Evolutionary conservation across 1,140 invertebrate species (phyloP), one percentile per base, ranked within the genome.

Genomic region (Epicauta chinensis): DNA sequence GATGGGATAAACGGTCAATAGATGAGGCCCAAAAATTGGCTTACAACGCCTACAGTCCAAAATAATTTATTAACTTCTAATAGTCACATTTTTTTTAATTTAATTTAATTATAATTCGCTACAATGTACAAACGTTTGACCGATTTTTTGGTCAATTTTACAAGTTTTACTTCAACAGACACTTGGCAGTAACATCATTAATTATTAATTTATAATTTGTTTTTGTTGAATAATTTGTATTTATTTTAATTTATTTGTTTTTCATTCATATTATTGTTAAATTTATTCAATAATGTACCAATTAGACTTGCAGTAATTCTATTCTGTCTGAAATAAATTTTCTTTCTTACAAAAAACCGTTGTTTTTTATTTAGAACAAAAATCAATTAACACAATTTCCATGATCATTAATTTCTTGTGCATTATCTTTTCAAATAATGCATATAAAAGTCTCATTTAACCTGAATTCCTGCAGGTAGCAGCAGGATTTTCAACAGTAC

Each of bases 21-120:
- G 74, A 76, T 16, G 71, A 72, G n/a, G 77, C 80, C 1, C 82
- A 86, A 39, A 79, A 81, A 49, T 59, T 87, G 42, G 84, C 84
- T 1, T 89, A 87, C 65, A 77, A 77, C 17, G 79, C 75, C 0
- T 81, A 83, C 59, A 64, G 36, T 60, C 54, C 53, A 43, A 59
- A 64, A 61, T 61, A 58, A 60, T 59, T 59, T 59, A 30, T 32
- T 37, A 31, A 35, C 29, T 53, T 39, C 15, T 6, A 35, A 16
- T 53, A 14, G 30, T 35, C 34, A 10, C 9, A 29, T 42, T 10
- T 11, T 16, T 48, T 14, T 10, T 7, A 23, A 23, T 23, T 40
- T n/a, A 7, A 51, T 34, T 42, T 30, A 30, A 41, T 16, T 50
- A 36, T 42, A 48, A 9, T 47, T 43, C 23, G n/a, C n/a, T n/a